These are phyloP conservation scores for Stegana nigrithorax DNA, from an alignment of 2,888 invertebrate species.

Conservation along the genomic window DNA sequence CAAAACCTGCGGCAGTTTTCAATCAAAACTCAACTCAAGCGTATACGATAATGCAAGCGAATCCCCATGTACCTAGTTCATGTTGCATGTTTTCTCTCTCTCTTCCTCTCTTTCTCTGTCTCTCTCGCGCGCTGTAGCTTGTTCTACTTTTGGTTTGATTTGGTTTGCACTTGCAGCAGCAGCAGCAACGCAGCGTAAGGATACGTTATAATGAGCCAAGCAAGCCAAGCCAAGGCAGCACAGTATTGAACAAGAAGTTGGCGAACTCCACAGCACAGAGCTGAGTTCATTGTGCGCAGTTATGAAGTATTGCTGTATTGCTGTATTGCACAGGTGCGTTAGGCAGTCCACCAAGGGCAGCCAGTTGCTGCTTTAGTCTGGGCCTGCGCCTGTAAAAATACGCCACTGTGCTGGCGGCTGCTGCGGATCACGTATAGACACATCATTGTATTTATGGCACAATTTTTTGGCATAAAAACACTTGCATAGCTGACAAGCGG, in stretches of 20 bases:
- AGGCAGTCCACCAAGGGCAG: no score
- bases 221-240: conserved; percentile 9
- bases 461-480: conserved; percentile 51
- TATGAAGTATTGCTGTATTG: no score
- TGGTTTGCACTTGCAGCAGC: conserved; percentile 12
- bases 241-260: not conserved
- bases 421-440: conserved; percentile 19
- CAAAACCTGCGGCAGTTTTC: conserved; percentile 63
- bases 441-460: conserved; percentile 58
- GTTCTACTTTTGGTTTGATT: not conserved
- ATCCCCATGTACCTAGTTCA: no score
- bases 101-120: not conserved
- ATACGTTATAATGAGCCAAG: no score
- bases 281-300: not conserved
- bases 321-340: no score
- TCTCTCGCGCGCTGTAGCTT: not conserved
- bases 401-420: not conserved
- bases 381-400: no score
- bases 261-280: not conserved
- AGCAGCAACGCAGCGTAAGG: conserved; percentile 30
- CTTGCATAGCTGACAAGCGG: conserved; percentile 54
- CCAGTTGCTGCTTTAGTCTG: no score
- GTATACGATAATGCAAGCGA: no score
- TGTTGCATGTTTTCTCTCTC: not conserved
- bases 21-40: conserved; percentile 46